Conservation (phyloP, 2,113 vertebrate species). For the Pampusana beccarii region DNA sequence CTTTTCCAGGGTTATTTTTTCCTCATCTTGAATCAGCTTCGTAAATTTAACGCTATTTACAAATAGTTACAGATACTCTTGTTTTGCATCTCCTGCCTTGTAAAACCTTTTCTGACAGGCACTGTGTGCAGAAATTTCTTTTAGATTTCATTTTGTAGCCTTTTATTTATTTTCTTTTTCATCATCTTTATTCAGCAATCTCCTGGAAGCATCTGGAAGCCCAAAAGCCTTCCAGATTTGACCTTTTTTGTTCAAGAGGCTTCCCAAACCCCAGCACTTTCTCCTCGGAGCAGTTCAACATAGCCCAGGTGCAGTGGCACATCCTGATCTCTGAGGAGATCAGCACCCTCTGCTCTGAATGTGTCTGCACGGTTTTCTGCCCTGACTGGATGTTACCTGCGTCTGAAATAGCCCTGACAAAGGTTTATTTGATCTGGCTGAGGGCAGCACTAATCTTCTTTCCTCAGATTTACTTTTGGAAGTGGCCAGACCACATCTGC, state of each 20-base stretch:
- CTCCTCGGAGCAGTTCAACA: accelerated
- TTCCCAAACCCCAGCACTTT: not conserved
- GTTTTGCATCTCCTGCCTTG: slow-evolving; percentile 2
- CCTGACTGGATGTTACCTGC: accelerated
- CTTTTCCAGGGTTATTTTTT: slow-evolving; percentile 19
- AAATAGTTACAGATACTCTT: slow-evolving; percentile 7
- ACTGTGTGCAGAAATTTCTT: not conserved
- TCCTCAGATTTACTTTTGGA: not conserved
- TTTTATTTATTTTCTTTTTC: not conserved
- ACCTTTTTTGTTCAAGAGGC: not conserved
- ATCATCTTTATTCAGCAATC: not conserved
- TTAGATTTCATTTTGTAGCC: not conserved
- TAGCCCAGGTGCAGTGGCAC: accelerated
- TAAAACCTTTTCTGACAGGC: not conserved
- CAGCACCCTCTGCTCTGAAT: accelerated
- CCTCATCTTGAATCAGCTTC: not conserved
- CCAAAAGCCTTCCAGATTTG: not conserved
- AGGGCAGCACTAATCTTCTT: not conserved
- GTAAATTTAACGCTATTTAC: slow-evolving; percentile 37
- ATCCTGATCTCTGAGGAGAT: not conserved
- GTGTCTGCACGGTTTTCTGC: not conserved
- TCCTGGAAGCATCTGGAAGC: not conserved
- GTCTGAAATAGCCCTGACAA: not conserved
- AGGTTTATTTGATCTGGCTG: not conserved
- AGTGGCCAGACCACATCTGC: not conserved